phyloP scores from a whole-genome alignment of 2,113 vertebrate species.

The Chitala chitala region DNA sequence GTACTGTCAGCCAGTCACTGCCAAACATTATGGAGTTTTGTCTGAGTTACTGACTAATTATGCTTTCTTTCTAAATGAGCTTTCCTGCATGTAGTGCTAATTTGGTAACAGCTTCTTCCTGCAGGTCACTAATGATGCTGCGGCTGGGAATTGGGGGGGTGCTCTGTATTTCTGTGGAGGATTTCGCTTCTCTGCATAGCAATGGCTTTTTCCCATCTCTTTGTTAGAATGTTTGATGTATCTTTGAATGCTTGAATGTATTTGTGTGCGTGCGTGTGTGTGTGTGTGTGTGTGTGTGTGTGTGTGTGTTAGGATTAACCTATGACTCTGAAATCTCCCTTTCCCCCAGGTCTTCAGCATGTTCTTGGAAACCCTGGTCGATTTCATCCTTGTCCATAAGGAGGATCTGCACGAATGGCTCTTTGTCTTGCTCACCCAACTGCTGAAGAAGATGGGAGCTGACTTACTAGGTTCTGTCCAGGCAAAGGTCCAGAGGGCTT shows the following conservation, averaged over 20 bases:
- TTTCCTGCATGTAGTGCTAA: slow-evolving; percentile 18
- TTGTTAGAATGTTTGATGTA: not conserved
- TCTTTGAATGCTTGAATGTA: not conserved
- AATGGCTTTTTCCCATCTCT: not conserved
- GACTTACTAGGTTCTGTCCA: slow-evolving; percentile 89
- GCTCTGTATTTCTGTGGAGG: not conserved
- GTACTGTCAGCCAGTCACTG: not conserved
- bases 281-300: not conserved
- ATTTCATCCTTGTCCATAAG: slow-evolving; percentile 83
- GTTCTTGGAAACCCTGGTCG: slow-evolving; percentile 90
- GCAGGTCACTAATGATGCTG: slow-evolving; percentile 21
- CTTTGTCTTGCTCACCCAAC: slow-evolving; percentile 82
- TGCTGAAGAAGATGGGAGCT: slow-evolving; percentile 92
- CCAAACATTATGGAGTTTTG: slow-evolving; percentile 18
- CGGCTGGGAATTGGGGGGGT: not conserved
- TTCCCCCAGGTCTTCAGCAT: slow-evolving; percentile 84
- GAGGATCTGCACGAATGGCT: slow-evolving; percentile 90
- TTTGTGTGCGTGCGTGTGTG: not conserved
- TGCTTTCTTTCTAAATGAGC: not conserved
- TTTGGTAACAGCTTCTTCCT: not conserved
- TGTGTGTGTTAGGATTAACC: not conserved
- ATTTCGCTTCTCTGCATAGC: not conserved
- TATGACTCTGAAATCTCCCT: slow-evolving; percentile 37
- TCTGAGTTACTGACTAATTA: not conserved
- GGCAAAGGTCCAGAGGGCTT: slow-evolving; percentile 88